Evolutionary conservation across 2,888 invertebrate species (phyloP).

Genomic region (Nephrotoma flavescens): DNA sequence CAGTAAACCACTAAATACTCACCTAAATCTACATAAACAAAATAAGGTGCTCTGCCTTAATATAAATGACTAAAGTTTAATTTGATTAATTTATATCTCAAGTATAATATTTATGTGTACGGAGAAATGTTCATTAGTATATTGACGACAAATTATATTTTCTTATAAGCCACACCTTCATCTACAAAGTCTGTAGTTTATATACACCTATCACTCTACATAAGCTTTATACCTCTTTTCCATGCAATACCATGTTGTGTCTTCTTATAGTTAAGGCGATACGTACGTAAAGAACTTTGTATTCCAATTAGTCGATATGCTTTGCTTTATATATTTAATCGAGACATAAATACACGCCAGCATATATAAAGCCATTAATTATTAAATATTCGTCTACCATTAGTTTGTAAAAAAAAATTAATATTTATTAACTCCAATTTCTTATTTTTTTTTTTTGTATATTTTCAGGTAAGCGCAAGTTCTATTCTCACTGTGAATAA

Average conservation of each 20-base stretch:
- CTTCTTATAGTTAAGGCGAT: neutral
- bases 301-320: neutral
- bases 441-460: neutral
- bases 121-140: neutral
- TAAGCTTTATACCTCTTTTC: neutral
- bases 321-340: neutral
- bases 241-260: neutral
- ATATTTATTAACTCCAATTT: neutral
- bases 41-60: too few species aligned
- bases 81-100: too few species aligned
- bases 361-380: neutral
- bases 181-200: neutral
- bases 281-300: neutral
- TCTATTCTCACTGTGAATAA: neutral
- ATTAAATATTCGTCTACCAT: neutral
- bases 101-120: too few species aligned
- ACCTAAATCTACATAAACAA: too few species aligned
- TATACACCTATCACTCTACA: neutral
- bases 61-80: neutral
- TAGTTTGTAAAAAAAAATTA: neutral
- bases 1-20: too few species aligned
- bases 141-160: neutral
- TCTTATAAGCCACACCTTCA: neutral
- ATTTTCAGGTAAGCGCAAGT: neutral
- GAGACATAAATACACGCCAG: neutral